These are phyloP conservation scores for Pseudomyrmex dendroicus DNA, from an alignment of 1,140 invertebrate species.

Conservation along the genomic window DNA sequence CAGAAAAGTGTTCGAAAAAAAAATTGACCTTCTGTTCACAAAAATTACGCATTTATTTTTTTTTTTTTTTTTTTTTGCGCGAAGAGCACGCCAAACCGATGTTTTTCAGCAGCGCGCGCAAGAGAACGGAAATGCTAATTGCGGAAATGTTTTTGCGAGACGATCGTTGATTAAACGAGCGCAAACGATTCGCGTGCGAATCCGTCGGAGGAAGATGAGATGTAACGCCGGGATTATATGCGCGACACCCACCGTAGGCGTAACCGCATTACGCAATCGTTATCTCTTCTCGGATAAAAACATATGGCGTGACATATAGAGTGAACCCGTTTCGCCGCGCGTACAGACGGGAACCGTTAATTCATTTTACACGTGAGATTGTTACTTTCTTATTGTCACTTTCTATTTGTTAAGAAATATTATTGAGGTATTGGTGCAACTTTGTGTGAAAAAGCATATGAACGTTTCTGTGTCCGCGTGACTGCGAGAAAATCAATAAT, in stretches of 20 bases:
- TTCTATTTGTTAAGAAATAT: too few species aligned
- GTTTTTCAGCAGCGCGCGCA: not conserved
- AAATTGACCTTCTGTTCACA: too few species aligned
- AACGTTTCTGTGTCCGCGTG: too few species aligned
- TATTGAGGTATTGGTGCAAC: too few species aligned
- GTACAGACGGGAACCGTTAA: not conserved
- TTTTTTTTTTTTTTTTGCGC: not conserved
- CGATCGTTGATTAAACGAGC: conserved; percentile 40
- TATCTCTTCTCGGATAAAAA: conserved; percentile 11
- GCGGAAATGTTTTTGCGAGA: conserved; percentile 17
- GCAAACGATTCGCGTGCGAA: conserved; percentile 59
- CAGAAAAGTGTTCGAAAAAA: too few species aligned
- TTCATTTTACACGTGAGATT: too few species aligned
- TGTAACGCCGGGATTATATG: conserved; percentile 24
- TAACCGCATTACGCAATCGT: conserved; percentile 47
- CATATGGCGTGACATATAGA: not conserved
- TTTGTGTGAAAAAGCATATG: too few species aligned
- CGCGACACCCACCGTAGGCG: not conserved
- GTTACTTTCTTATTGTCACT: too few species aligned
- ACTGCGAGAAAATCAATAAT: conserved; percentile 19
- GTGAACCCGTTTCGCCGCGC: not conserved
- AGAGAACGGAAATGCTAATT: conserved; percentile 39
- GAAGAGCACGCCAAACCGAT: too few species aligned
- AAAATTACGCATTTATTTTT: too few species aligned
- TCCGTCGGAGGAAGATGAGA: conserved; percentile 14